Evolutionary conservation across 2,113 vertebrate species (phyloP).

Genomic region (Plestiodon gilberti): DNA sequence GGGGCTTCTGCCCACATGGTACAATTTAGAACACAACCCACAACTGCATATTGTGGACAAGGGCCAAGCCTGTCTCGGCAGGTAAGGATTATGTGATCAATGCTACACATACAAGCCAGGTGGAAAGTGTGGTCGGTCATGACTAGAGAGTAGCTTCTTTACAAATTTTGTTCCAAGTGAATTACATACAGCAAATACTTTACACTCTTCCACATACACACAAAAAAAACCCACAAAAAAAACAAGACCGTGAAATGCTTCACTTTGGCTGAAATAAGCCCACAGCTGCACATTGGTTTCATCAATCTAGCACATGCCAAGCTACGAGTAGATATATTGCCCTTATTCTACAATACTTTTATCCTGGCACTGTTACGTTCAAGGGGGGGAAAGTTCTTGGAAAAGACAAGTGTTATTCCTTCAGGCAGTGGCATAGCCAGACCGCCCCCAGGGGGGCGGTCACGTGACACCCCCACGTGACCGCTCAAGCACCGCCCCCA

Average conservation of each 20-base stretch:
- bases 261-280: background rate
- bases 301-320: background rate
- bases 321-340: background rate
- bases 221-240: too few relatives aligned
- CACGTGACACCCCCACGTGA: too few relatives aligned
- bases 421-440: too few relatives aligned
- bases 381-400: background rate
- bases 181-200: background rate
- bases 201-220: background rate
- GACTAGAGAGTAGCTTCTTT: background rate
- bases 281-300: background rate
- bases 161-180: background rate
- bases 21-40: slow-evolving; percentile 38
- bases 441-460: too few relatives aligned
- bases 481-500: too few relatives aligned
- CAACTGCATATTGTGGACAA: slow-evolving; percentile 8
- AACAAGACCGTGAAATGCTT: background rate
- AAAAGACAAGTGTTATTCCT: too few relatives aligned
- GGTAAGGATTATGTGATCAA: background rate
- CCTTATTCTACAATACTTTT: background rate
- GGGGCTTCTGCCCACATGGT: slow-evolving; percentile 31
- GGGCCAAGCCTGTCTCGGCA: slow-evolving; percentile 28
- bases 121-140: too few relatives aligned
- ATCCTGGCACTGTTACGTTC: background rate
- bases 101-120: background rate